Evolutionary conservation across 1,140 invertebrate species (phyloP).

Genomic region (Orius insidiosus): DNA sequence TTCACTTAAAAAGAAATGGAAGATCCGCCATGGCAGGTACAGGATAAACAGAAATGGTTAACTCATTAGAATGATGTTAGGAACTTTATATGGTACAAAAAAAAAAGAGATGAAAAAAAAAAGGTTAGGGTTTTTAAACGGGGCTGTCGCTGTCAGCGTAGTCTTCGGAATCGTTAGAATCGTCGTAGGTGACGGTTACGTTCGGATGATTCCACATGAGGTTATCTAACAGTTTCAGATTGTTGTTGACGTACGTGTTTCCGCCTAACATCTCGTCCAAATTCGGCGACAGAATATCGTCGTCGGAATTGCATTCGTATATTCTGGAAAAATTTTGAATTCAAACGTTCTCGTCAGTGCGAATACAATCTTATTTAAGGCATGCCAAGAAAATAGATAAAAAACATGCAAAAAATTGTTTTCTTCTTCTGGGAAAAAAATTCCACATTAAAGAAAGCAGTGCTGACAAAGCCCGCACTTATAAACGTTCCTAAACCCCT

Average conservation of each 20-base stretch:
- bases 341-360: slow-evolving; percentile 20
- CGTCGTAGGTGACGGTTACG: slow-evolving; percentile 9
- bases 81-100: background rate
- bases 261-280: slow-evolving; percentile 35
- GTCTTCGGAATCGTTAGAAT: slow-evolving; percentile 14
- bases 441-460: too few relatives aligned
- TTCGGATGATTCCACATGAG: slow-evolving; percentile 11
- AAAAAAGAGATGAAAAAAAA: background rate
- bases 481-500: too few relatives aligned
- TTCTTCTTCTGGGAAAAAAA: too few relatives aligned
- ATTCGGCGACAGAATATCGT: slow-evolving; percentile 41
- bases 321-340: slow-evolving; percentile 33
- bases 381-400: too few relatives aligned
- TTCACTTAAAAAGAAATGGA: background rate
- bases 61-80: background rate
- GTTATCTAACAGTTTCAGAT: slow-evolving; percentile 8
- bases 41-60: background rate
- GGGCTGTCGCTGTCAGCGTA: slow-evolving; percentile 16
- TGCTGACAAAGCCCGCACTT: too few relatives aligned
- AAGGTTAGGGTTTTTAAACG: slow-evolving; percentile 3
- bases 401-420: too few relatives aligned
- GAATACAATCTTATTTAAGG: too few relatives aligned
- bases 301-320: slow-evolving; percentile 26
- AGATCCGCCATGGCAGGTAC: background rate
- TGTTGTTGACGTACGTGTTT: slow-evolving; percentile 14